A percentile compares a stretch with the other conserved stretches of the same genome.
Conservation (phyloP, 2,888 invertebrate genomes). For the Epistrophella euchroma region DNA sequence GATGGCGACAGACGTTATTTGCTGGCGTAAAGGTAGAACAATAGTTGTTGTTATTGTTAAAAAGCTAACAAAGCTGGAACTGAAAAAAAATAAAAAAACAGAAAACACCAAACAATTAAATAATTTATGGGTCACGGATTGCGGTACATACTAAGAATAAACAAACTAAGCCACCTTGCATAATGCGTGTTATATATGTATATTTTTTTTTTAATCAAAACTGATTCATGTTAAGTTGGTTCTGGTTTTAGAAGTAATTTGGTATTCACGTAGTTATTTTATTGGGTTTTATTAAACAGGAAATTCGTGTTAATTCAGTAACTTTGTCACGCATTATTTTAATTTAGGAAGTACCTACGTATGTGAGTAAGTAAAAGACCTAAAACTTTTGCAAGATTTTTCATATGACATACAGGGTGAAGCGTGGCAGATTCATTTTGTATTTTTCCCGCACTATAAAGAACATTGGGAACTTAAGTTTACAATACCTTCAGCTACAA, state of each 20-base stretch:
- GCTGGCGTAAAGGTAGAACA: neutral
- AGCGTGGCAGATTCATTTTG: too few relatives aligned
- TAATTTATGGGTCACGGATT: conserved; percentile 64
- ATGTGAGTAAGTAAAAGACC: too few relatives aligned
- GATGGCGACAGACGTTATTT: neutral
- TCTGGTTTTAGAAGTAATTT: neutral
- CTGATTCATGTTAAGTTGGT: conserved; percentile 3
- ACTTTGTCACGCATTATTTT: conserved; percentile 14
- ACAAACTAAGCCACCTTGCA: conserved; percentile 34
- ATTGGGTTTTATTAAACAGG: neutral
- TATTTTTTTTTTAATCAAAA: conserved; percentile 2
- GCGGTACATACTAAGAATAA: conserved; percentile 16
- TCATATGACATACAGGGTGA: too few relatives aligned
- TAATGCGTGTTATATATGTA: conserved; percentile 26
- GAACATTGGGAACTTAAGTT: too few relatives aligned
- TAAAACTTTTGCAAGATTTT: too few relatives aligned
- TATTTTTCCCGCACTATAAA: too few relatives aligned
- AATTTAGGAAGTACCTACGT: neutral
- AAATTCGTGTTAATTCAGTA: conserved; percentile 22
- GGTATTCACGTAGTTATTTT: neutral
- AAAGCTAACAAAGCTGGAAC: neutral
- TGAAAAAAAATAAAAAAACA: neutral
- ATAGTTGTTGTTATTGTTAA: conserved; percentile 19
- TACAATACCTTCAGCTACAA: too few relatives aligned
- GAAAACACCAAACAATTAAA: conserved; percentile 40